phyloP scores from a whole-genome alignment of 2,888 invertebrate species.

The Tachina fera region DNA sequence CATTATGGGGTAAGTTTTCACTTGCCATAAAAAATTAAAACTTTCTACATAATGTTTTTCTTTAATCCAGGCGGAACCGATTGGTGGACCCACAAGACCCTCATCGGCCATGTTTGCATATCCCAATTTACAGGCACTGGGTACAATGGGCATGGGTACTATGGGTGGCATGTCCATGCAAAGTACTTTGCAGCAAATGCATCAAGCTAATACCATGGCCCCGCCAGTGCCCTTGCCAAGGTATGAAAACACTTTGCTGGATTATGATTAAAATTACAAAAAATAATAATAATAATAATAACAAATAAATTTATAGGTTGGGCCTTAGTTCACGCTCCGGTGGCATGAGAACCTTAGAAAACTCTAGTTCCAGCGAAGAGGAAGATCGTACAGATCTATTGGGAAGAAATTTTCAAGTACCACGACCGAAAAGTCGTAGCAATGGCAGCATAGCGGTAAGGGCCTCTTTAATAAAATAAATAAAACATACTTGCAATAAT shows the following conservation, averaged over 20 bases:
- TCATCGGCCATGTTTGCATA: conserved; percentile 93
- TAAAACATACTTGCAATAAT: too few relatives aligned
- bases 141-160: conserved; percentile 79
- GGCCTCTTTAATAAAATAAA: not conserved
- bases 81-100: conserved; percentile 88
- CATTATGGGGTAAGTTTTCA: conserved; percentile 89
- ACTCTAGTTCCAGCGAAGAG: conserved; percentile 85
- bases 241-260: conserved; percentile 79
- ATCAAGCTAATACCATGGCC: conserved; percentile 83
- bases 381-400: conserved; percentile 91
- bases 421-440: conserved; percentile 92
- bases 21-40: not conserved
- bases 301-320: conserved; percentile 63
- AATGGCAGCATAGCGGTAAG: conserved; percentile 84
- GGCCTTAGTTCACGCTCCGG: conserved; percentile 83
- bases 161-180: conserved; percentile 83
- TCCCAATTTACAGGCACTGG: conserved; percentile 85
- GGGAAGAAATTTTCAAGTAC: conserved; percentile 89
- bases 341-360: conserved; percentile 84
- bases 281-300: not conserved
- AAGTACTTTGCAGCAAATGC: conserved; percentile 81
- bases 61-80: conserved; percentile 86
- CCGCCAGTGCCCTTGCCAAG: conserved; percentile 91
- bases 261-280: not conserved
- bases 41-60: not conserved